Conservation (phyloP, 2,888 invertebrate genomes). For the Orthosia gracilis region DNA sequence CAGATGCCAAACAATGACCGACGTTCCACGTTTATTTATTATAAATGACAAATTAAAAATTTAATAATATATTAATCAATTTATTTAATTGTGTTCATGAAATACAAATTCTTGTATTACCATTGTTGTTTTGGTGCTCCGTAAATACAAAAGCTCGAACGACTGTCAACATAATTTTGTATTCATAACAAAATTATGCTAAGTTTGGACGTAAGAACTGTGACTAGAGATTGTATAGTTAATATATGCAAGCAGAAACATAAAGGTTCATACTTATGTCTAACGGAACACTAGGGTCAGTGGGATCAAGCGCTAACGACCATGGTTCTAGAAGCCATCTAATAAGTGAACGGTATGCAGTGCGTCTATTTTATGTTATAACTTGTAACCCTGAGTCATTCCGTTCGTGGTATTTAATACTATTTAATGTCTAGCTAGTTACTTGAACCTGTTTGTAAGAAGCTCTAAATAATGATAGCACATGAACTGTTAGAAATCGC, state of each 20-base stretch:
- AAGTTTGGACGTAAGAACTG: constrained; percentile 51
- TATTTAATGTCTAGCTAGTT: constrained; percentile 37
- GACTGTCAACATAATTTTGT: constrained; percentile 43
- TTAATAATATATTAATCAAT: constrained; percentile 65
- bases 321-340: constrained; percentile 46
- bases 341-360: constrained; percentile 51
- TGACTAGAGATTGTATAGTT: constrained; percentile 28
- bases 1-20: constrained; percentile 79
- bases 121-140: constrained; percentile 27
- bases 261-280: constrained; percentile 51
- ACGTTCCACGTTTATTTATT: constrained; percentile 72
- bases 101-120: constrained; percentile 26
- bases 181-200: constrained; percentile 57
- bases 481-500: background rate
- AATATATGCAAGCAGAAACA: constrained; percentile 57
- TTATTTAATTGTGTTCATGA: constrained; percentile 60
- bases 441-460: background rate
- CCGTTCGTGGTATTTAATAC: constrained; percentile 18
- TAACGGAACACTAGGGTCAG: constrained; percentile 60
- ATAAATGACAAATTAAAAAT: constrained; percentile 75
- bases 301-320: constrained; percentile 60
- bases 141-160: constrained; percentile 13
- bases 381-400: constrained; percentile 37
- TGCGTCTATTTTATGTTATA: constrained; percentile 45
- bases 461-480: constrained; percentile 9